Evolutionary conservation across 2,113 vertebrate genomes (phyloP).

Genomic region (Paraplagusia blochii): DNA sequence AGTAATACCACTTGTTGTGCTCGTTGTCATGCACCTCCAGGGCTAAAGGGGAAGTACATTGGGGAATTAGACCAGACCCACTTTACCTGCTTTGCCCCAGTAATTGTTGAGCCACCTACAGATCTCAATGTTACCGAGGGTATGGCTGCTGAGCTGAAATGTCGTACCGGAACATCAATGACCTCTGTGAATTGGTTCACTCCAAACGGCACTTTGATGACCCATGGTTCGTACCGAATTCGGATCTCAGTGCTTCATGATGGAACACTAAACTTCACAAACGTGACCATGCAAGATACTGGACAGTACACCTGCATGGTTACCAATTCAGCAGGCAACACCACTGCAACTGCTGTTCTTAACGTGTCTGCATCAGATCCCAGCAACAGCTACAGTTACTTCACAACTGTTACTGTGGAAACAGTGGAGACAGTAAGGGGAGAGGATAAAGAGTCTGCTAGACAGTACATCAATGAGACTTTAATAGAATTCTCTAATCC

Average conservation of each 20-base stretch:
- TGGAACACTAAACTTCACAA: conserved; percentile 95
- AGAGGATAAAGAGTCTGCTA: conserved; percentile 72
- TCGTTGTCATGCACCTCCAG: conserved; percentile 91
- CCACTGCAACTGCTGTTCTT: conserved; percentile 90
- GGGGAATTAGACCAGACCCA: conserved; percentile 93
- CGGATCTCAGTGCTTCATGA: conserved; percentile 94
- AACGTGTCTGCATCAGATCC: conserved; percentile 85
- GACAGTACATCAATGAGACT: conserved; percentile 78
- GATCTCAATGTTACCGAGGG: conserved; percentile 97
- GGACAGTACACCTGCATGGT: conserved; percentile 98
- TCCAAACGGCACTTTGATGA: conserved; percentile 95
- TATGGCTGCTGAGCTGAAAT: conserved; percentile 96
- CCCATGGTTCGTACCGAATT: conserved; percentile 94
- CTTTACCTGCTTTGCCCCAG: conserved; percentile 94
- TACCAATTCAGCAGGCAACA: conserved; percentile 95
- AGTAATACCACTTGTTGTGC: conserved; percentile 97
- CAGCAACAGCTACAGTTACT: conserved; percentile 86
- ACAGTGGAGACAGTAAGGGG: conserved; percentile 78
- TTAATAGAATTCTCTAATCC: conserved; percentile 79
- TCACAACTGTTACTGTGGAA: conserved; percentile 94
- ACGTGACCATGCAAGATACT: conserved; percentile 96
- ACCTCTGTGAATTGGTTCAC: conserved; percentile 97
- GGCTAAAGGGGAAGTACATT: conserved; percentile 86
- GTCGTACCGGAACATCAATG: conserved; percentile 94
- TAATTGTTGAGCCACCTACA: conserved; percentile 94